Base-by-base conservation (phyloP, 2,797 vertebrate genomes). In the Enteromius fasciolatus region DNA sequence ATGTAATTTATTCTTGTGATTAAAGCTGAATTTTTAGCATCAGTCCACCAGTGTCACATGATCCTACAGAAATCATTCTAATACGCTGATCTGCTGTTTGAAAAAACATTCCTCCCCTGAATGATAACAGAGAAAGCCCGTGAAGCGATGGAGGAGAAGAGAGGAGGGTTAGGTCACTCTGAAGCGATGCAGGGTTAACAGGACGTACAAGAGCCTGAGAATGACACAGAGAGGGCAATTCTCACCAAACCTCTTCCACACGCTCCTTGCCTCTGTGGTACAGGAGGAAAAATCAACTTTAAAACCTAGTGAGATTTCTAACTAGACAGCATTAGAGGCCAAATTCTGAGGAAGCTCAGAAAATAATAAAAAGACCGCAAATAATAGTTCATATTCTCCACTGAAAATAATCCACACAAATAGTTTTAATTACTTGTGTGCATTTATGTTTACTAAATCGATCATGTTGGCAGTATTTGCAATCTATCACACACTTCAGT, bases 241-340 rank as follows among this genome's bases (percentile, higher is more conserved):
- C 98, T 99, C 97, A 99, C 97, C 97, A 97, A 93, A 95, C 95
- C 92, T 97, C 96, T 94, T 95, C 96, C 93, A 96, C 94, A 92
- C 94, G 90, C 92, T 96, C 96, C 94, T 92, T 93, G 94, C 94
- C 95, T 96, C 97, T 99, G 97, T 96, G 95, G 96, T 96, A 95
- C 89, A 97, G 94, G 92, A 96, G 93, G 97, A 87, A 97, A 90
- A 96, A 93, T 94, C 95, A 94, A 94, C 93, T 89, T 91, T 39
- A 41, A 44, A 70, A n/a, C 50, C 39, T 68, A 28, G 10, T 15
- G 52, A 31, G 50, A 54, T 46, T 39, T 63, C 54, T 63, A 69
- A 23, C 76, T 66, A 39, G 61, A 66, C 20, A 52, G 14, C 20
- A 50, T n/a, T 6, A 52, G 20, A 9, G 69, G 25, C 17, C 41